Evolutionary conservation across 2,113 vertebrate species (phyloP).

Genomic region (Eublepharis macularius): DNA sequence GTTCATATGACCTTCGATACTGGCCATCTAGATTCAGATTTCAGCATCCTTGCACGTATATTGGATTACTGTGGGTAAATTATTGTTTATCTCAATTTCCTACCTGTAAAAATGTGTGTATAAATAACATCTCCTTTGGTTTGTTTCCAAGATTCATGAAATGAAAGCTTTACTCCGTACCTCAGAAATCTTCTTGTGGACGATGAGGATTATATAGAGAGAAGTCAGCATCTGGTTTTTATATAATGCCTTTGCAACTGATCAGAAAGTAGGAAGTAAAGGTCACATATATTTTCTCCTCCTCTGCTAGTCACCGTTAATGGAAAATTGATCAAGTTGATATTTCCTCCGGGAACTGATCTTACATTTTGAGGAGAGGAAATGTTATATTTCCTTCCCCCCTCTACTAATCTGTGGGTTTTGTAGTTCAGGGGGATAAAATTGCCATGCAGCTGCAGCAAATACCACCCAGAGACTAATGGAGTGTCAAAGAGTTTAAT

Average conservation of each 20-base stretch:
- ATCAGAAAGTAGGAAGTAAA: not conserved
- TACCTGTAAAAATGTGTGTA: not conserved
- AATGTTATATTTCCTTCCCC: not conserved
- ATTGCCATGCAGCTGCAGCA: conserved; percentile 35
- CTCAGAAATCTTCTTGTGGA: not conserved
- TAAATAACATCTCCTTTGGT: not conserved
- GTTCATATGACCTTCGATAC: not conserved
- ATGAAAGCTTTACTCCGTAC: not conserved
- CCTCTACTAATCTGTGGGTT: not conserved
- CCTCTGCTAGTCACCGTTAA: not conserved
- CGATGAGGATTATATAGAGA: not conserved
- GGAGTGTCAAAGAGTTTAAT: not conserved
- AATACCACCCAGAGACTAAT: conserved; percentile 2
- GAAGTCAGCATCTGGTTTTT: not conserved
- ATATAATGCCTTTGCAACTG: not conserved
- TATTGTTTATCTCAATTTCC: not conserved
- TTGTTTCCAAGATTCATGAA: not conserved
- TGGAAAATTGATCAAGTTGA: not conserved
- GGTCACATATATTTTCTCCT: not conserved
- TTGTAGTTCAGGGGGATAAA: not conserved
- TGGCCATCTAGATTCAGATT: not conserved
- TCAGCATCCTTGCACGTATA: not conserved
- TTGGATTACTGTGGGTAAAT: not conserved
- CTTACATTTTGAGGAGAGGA: rapidly evolving
- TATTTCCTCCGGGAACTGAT: not conserved